These are phyloP conservation scores for Lordiphosa stackelbergi DNA, from an alignment of 1,140 invertebrate species.

Conservation along the genomic window DNA sequence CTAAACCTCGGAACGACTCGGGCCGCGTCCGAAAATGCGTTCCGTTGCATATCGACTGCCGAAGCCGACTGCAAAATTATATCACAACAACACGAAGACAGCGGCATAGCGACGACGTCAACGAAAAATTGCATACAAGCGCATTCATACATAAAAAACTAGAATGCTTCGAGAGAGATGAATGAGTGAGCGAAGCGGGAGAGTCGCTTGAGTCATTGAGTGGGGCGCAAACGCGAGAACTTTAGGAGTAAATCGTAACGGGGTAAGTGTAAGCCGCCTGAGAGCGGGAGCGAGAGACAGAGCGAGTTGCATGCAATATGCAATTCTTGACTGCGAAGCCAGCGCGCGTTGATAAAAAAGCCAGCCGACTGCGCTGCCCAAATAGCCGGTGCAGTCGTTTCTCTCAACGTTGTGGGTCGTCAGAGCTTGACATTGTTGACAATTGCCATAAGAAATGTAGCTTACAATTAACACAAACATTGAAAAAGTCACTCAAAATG, in stretches of 20 bases:
- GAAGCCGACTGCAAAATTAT: conserved; percentile 76
- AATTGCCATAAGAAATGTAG: conserved; percentile 50
- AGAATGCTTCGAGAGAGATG: conserved; percentile 46
- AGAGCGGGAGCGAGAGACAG: conserved; percentile 24
- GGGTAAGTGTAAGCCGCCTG: conserved; percentile 43
- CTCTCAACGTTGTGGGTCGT: conserved; percentile 12
- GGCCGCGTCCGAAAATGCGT: conserved; percentile 78
- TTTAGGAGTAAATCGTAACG: conserved; percentile 57
- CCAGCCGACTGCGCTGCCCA: conserved; percentile 65
- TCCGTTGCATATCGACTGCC: conserved; percentile 78
- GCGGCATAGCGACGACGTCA: conserved; percentile 34
- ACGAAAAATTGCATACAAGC: conserved; percentile 65
- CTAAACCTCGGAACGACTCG: conserved; percentile 77
- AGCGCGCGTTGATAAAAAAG: conserved; percentile 72
- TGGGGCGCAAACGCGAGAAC: conserved; percentile 67
- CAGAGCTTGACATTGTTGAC: conserved; percentile 51
- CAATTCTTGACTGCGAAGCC: conserved; percentile 51
- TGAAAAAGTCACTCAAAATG: conserved; percentile 42
- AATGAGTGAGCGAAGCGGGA: conserved; percentile 16
- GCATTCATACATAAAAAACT: conserved; percentile 56
- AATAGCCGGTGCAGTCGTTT: conserved; percentile 46
- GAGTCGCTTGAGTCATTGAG: conserved; percentile 49
- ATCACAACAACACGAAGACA: conserved; percentile 76
- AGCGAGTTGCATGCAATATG: conserved; percentile 32
- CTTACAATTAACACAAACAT: conserved; percentile 42